These are phyloP conservation scores for Drosophila novamexicana DNA, from an alignment of 1,140 invertebrate species.

Conservation along the genomic window DNA sequence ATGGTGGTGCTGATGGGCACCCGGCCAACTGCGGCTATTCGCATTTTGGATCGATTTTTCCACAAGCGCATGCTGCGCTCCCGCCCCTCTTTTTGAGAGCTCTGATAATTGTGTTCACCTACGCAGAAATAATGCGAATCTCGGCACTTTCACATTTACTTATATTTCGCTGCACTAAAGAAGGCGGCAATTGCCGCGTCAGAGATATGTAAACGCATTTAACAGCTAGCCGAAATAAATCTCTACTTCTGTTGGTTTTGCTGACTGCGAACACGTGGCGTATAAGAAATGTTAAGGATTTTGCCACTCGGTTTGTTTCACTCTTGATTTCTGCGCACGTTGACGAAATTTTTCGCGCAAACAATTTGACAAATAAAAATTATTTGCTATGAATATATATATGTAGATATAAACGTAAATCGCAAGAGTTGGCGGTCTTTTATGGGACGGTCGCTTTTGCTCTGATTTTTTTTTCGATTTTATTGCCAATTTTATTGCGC, in stretches of 20 bases:
- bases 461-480: conserved; percentile 23
- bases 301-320: conserved; percentile 10
- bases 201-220: conserved; percentile 66
- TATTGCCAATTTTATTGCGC: conserved; percentile 65
- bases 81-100: conserved; percentile 5
- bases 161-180: conserved; percentile 13
- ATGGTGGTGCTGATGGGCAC: conserved; percentile 24
- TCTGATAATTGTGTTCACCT: conserved; percentile 69
- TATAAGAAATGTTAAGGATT: conserved; percentile 53
- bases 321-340: conserved; percentile 48
- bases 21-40: conserved; percentile 49
- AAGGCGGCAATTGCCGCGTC: conserved; percentile 48
- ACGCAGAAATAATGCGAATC: conserved; percentile 73
- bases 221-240: conserved; percentile 50
- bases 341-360: conserved; percentile 52
- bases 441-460: conserved; percentile 32
- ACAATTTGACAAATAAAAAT: conserved; percentile 58
- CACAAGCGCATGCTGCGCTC: conserved; percentile 62
- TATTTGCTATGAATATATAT: conserved; percentile 25
- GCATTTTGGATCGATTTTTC: conserved; percentile 73
- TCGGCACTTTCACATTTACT: conserved; percentile 75
- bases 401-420: not conserved
- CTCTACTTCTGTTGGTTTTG: conserved; percentile 26
- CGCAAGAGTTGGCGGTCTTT: conserved; percentile 39
- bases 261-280: conserved; percentile 41